phyloP scores from a whole-genome alignment of 2,113 vertebrate genomes.

The Laterallus jamaicensis region DNA sequence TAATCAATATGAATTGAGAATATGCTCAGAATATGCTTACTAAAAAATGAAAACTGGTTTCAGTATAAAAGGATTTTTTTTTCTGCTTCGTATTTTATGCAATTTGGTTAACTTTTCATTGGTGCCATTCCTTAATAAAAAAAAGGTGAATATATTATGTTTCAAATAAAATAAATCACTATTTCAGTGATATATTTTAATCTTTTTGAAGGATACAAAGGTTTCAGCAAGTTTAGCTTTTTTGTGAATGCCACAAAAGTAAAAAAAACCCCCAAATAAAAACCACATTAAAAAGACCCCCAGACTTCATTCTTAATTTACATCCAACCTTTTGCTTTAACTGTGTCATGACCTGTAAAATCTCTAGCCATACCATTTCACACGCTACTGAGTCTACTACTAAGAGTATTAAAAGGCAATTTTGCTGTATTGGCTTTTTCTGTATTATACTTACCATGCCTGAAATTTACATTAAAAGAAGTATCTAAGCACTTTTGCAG shows the following conservation, averaged over 20 bases:
- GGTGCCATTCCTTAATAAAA: background rate
- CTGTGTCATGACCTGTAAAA: background rate
- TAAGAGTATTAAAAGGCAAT: background rate
- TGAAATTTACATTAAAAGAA: constrained; percentile 24
- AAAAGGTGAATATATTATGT: background rate
- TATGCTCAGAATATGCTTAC: background rate
- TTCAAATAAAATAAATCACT: background rate
- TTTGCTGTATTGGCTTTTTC: background rate
- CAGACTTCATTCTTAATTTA: background rate
- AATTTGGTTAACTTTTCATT: background rate
- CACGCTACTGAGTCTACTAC: background rate
- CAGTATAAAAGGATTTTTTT: background rate
- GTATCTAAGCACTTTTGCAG: background rate
- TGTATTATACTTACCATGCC: background rate
- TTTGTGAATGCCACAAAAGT: background rate
- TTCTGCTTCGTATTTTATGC: background rate
- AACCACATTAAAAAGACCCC: background rate
- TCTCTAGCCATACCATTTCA: background rate
- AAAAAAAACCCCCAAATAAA: background rate
- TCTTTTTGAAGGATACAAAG: background rate
- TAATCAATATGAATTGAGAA: background rate
- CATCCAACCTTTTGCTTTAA: background rate
- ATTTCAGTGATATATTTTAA: background rate
- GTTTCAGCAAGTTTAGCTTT: background rate
- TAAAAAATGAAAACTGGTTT: background rate